Evolutionary conservation across 2,888 invertebrate species (phyloP).

Genomic region (Luffia ferchaultella): DNA sequence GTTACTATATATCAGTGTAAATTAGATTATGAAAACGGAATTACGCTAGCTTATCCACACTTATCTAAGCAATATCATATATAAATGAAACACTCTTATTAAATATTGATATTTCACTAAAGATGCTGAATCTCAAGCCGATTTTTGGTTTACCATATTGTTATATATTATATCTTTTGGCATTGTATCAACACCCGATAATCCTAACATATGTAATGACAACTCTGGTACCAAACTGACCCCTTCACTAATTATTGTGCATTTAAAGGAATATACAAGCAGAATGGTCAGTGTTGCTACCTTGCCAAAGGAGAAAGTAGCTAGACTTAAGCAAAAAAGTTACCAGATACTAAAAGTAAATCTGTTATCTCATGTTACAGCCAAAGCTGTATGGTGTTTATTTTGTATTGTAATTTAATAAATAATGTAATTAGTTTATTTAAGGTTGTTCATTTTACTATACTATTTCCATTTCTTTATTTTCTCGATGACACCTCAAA

Average conservation of each 20-base stretch:
- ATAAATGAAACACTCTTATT: slow-evolving; percentile 38
- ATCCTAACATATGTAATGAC: slow-evolving; percentile 21
- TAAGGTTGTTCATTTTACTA: no score
- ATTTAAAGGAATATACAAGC: not conserved
- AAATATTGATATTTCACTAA: slow-evolving; percentile 24
- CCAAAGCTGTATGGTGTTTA: no score
- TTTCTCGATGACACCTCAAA: no score
- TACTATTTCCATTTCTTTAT: no score
- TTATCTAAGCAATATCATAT: slow-evolving; percentile 51
- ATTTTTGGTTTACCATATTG: slow-evolving; percentile 49
- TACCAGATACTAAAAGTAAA: no score
- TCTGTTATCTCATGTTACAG: no score
- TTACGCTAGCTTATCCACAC: slow-evolving; percentile 26
- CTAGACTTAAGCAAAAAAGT: no score
- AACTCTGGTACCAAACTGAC: slow-evolving; percentile 6
- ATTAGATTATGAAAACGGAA: slow-evolving; percentile 19
- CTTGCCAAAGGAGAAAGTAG: no score
- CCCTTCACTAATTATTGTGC: slow-evolving; percentile 9
- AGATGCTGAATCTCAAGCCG: slow-evolving; percentile 50
- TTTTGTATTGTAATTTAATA: no score
- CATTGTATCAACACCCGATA: slow-evolving; percentile 34
- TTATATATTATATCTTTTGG: slow-evolving; percentile 13
- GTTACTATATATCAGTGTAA: slow-evolving; percentile 10
- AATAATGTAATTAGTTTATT: no score
- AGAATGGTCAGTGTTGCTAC: slow-evolving; percentile 1